Base-by-base conservation (phyloP, 2,888 invertebrate species). In the Drosophila aldrichi region DNA sequence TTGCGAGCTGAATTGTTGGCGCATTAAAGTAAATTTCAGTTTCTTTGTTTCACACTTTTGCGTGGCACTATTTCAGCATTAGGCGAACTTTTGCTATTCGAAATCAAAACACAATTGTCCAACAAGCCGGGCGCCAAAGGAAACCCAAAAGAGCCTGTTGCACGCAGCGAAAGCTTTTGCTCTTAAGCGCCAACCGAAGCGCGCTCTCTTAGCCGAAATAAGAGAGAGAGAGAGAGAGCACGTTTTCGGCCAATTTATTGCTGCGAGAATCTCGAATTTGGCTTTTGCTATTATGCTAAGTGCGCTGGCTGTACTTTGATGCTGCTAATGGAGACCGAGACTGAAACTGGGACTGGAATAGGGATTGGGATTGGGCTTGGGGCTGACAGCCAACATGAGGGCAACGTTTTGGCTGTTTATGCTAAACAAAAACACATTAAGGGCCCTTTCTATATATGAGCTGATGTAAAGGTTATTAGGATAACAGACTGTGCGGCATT, bases 61-160 rank as follows among this genome's bases (percentile, higher is more conserved):
- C 40, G 6, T 41, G 55, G 60, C 70, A 79, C 77, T 83, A 79
- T 85, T 77, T 80, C 70, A 76, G 73, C 70, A 73, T 76, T 86
- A 61, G 70, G 34, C 66, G n/a, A 54, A 60, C 48, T 68, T 65
- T 61, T 52, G 55, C n/a, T 25, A 54, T 48, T 60, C 57, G 66
- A 66, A 86, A 86, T 78, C 83, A 83, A 88, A 88, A 82, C 76
- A 86, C 87, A 81, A 88, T 80, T 82, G 62, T 82, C 81, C 77
- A 32, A 48, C 46, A 5, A 12, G 29, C 18, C 12, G 32, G 20
- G 20, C 49, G 32, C 49, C 49, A 52, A 25, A 40, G 54, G 40
- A 40, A 18, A 22, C 20, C 25, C 40, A 46, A n/a, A 41, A 38
- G 22, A 52, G 83, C 83, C 83, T 84, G 83, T 84, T 84, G 83